A percentile compares a stretch with the other conserved stretches of the same genome.
These are phyloP conservation scores for Motacilla alba DNA, from an alignment of 2,113 vertebrate species.

Conservation along the genomic window DNA sequence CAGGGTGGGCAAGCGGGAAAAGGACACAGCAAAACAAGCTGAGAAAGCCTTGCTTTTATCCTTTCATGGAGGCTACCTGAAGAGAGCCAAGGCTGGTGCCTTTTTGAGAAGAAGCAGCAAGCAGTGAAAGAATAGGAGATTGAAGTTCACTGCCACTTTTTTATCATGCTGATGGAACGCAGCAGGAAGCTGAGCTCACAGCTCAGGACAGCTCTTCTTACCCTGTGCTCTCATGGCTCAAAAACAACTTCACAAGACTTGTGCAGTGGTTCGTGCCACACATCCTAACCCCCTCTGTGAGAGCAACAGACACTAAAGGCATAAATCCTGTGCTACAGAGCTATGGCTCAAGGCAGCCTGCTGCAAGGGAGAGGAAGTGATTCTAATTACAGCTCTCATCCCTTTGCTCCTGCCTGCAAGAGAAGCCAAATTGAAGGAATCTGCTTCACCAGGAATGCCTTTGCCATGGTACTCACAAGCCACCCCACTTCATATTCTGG, in stretches of 20 bases:
- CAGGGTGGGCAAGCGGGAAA: not conserved
- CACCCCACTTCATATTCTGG: not conserved
- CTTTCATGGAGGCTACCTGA: not conserved
- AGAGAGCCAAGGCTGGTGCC: not conserved
- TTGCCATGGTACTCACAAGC: not conserved
- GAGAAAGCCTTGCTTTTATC: not conserved
- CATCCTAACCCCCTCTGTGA: not conserved
- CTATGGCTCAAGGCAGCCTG: not conserved
- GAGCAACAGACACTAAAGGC: not conserved
- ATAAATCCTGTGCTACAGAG: not conserved
- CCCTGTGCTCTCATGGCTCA: not conserved
- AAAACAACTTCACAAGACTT: not conserved
- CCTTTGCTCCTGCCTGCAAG: not conserved
- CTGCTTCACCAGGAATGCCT: not conserved
- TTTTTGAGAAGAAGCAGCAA: not conserved
- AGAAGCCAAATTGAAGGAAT: not conserved
- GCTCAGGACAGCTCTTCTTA: not conserved
- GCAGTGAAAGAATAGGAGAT: not conserved
- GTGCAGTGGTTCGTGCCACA: not conserved
- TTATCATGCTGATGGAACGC: rapidly evolving
- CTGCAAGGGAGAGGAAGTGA: not conserved
- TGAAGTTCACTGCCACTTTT: not conserved
- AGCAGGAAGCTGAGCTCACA: not conserved
- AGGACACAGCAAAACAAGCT: not conserved
- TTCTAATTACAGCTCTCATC: not conserved